A percentile compares a stretch with the other conserved stretches of the same genome.
Conservation (phyloP, 2,113 vertebrate species). For the Syngnathus typhle region DNA sequence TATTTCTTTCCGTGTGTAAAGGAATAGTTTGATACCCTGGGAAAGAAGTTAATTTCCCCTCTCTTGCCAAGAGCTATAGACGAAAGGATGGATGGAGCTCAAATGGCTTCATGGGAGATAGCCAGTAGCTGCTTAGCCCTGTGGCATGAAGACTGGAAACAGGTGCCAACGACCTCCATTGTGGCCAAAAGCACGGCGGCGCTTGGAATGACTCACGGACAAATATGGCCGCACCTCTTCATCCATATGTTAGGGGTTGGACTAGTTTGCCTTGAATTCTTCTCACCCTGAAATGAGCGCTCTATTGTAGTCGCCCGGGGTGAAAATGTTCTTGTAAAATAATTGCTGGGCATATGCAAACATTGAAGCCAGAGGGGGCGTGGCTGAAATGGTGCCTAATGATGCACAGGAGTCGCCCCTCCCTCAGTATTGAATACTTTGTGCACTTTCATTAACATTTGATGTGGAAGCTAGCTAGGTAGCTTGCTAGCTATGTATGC, state of each 20-base stretch:
- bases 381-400: too few species aligned
- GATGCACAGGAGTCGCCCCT: too few species aligned
- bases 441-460: too few species aligned
- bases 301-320: too few species aligned
- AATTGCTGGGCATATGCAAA: too few species aligned
- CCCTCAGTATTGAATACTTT: too few species aligned
- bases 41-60: not conserved
- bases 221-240: not conserved
- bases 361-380: too few species aligned
- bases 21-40: not conserved
- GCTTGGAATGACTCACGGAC: not conserved
- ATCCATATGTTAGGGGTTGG: not conserved
- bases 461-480: too few species aligned
- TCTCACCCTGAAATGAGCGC: not conserved
- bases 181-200: not conserved
- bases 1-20: not conserved
- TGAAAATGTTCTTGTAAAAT: too few species aligned
- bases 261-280: not conserved
- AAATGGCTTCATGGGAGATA: conserved; percentile 1
- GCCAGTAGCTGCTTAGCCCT: not conserved
- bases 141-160: conserved; percentile 7
- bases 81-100: not conserved
- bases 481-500: too few species aligned
- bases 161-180: not conserved
- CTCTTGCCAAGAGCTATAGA: conserved; percentile 1